Base-by-base conservation (phyloP, 1,140 invertebrate genomes). In the Drosophila rhopaloa region DNA sequence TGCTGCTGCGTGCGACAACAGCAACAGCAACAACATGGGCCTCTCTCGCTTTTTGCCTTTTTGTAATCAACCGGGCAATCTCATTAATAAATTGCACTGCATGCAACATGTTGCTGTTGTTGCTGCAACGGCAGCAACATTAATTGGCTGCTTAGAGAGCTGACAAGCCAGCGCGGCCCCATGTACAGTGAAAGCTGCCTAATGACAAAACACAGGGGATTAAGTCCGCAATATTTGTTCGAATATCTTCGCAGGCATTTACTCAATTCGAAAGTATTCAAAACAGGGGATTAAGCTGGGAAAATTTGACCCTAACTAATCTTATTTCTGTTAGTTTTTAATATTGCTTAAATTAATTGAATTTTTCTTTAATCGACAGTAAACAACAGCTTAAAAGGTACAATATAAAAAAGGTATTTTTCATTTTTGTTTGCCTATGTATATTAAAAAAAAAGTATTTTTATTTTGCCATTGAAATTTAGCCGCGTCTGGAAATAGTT, bases 11-110 rank as follows among this genome's bases (percentile, higher is more conserved):
- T 83, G 81, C 62, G 65, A 79, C 77, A 84, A 66, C 77, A 77
- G 51, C 88, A 83, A 59, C 61, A 76, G 58, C 76, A 80, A 60
- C 74, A 76, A 53, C 72, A 80, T 48, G 46, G 24, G 24, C 29
- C 29, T 48, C 46, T 48, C 24, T 48, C 24, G 50, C 50, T 53
- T 16, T 44, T 71, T 55, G 68, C 53, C 66, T 72, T 76, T 80
- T 81, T 82, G 74, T 76, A 91, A 91, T 91, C 89, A 91, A 91
- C 70, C 65, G 67, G 74, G 89, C 89, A 91, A 89, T 91, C 89
- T 91, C 89, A 91, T 91, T 91, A 91, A 91, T 91, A 91, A 91
- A 91, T 91, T 85, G 89, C 89, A 55, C 89, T 73, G 81, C 84
- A 91, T 91, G 89, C 82, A 86, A 86, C 82, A 86, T 81, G 81